Percentiles rank a stretch among this genome's conserved stretches.
These are phyloP conservation scores for Paramisgurnus dabryanus DNA, from an alignment of 2,113 vertebrate genomes.

Conservation along the genomic window DNA sequence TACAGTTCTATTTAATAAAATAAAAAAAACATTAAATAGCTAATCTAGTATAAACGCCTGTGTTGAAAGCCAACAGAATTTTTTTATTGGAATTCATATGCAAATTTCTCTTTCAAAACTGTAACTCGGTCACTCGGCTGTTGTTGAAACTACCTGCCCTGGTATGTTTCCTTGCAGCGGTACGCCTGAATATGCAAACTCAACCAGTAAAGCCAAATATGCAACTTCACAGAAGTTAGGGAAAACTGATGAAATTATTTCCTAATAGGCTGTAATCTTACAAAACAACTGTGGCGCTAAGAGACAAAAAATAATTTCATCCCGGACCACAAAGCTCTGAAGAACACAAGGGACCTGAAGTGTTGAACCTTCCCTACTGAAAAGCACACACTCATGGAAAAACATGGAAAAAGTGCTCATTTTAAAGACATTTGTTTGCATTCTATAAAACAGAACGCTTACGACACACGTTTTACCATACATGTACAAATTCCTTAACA, in stretches of 20 bases:
- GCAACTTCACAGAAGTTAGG: conserved; percentile 85
- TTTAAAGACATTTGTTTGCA: conserved; percentile 67
- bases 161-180: conserved; percentile 39
- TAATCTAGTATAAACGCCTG: conserved; percentile 17
- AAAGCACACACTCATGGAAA: conserved; percentile 60
- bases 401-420: conserved; percentile 64
- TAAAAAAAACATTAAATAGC: neutral
- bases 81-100: neutral
- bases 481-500: conserved; percentile 50
- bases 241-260: conserved; percentile 74
- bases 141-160: conserved; percentile 19
- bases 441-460: conserved; percentile 81
- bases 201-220: conserved; percentile 67
- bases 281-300: conserved; percentile 65
- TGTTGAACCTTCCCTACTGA: conserved; percentile 32
- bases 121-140: neutral
- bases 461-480: neutral
- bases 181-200: conserved; percentile 67
- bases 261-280: conserved; percentile 71
- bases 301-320: conserved; percentile 56
- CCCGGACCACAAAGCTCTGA: conserved; percentile 15
- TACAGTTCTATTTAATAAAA: neutral
- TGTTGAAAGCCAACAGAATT: neutral
- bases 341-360: conserved; percentile 39
- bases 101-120: neutral